Evolutionary conservation across 2,797 vertebrate genomes (phyloP), one percentile per base, ranked within the genome.

Genomic region (Amblyraja radiata): DNA sequence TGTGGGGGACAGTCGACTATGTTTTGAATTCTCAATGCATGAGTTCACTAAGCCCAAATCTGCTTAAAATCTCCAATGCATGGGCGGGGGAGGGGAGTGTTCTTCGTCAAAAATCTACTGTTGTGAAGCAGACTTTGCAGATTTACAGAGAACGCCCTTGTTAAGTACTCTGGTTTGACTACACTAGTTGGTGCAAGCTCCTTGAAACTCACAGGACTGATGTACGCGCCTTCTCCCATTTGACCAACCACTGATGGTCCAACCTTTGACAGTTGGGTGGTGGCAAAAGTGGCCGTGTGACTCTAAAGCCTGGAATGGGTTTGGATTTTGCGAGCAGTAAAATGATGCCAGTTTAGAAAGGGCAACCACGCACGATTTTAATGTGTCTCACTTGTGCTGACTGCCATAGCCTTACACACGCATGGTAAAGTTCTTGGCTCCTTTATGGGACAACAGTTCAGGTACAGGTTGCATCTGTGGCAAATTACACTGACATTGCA

Each of bases 11-110:
- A 36, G 18, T 10, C 2, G 32, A 68, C n/a, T 88, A n/a, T 61
- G 84, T 32, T 88, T 65, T 88, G n/a, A 61, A 88, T 65, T 88
- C 84, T 36, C 14, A 18, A 18, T 88, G n/a, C 84, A 68, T n/a
- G 14, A 65, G 7, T 6, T 36, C 28, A 36, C 77, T 36, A 36
- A 78, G 4, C 11, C 10, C 32, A 78, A 16, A 32, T 36, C 77
- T 36, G 11, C 77, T 36, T 36, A 78, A 36, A 78, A 78, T 78
- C n/a, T 78, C 77, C 23, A 11, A 77, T 77, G 76, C 76, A 77
- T 54, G 39, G 79, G 46, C 1, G 39, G 80, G 58, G 46, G 46
- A 6, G 46, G 46, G 46, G 46, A 54, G 46, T 54, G 46, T 54
- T 25, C 23, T 25, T 25, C 21, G 23, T 83, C 61, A 65, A 32